Base-by-base conservation (phyloP, 2,888 invertebrate genomes). In the Erebia palarica region DNA sequence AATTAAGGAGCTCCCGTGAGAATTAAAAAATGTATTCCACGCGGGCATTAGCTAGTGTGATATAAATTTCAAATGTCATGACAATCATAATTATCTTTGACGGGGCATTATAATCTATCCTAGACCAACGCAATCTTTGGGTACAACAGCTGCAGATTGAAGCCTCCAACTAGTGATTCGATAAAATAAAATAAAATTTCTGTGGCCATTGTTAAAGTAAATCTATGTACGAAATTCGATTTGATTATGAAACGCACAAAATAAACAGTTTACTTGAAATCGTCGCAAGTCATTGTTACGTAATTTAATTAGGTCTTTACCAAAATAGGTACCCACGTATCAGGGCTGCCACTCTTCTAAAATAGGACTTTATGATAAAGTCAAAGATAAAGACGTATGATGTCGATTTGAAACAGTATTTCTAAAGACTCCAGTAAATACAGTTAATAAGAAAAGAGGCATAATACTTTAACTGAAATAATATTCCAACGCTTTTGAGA, bases 241-340 rank as follows among this genome's bases (percentile, higher is more conserved):
- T 21, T 21, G 63, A 63, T 63, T 63, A 47, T 7, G 49, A 61
- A 47, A 63, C 63, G 49, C 3, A 21, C 21, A 21, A 8, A 47
- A 63, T 47, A 47, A 18, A 16, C 44, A 61, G 44, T 47, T 60
- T 42, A 60, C 44, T 47, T 18, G 61, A 61, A 60, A 60, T 60
- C 11, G 44, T 63, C 47, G 47, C 49, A 60, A 60, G 60, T 47
- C 47, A n/a, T 59, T 61, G 61, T 63, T 63, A 49, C 21, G 21
- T 58, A 14, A 36, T 57, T 36, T 47, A 58, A 66, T 67, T 67
- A 59, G 58, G 67, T 27, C 49, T 58, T 67, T 67, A 49, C 59
- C 59, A 58, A 59, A 67, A 67, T 59, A n/a, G 11, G 59, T 49
- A 67, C 13, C 21, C 13, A 61, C 11, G 61, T 1, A 44, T 63